These are phyloP conservation scores for Micrastur ruficollis DNA, from an alignment of 2,797 vertebrate genomes.

Conservation along the genomic window DNA sequence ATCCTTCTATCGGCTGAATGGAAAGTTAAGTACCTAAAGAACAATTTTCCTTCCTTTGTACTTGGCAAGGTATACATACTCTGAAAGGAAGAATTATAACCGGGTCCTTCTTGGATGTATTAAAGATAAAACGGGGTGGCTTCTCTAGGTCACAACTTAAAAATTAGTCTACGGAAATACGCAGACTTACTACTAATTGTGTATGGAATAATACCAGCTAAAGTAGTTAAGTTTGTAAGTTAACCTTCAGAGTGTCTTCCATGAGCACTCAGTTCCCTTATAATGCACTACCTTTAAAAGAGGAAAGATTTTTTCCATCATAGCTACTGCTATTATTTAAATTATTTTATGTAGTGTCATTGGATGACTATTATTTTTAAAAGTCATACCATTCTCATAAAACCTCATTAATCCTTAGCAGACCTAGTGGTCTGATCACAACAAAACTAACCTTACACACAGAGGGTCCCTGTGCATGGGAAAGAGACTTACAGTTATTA, in stretches of 20 bases:
- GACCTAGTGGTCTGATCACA: not conserved
- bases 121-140: not conserved
- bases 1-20: not conserved
- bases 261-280: not conserved
- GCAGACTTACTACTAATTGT: not conserved
- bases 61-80: not conserved
- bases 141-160: not conserved
- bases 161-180: not conserved
- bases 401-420: not conserved
- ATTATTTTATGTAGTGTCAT: not conserved
- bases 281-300: not conserved
- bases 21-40: not conserved
- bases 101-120: not conserved
- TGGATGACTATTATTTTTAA: not conserved
- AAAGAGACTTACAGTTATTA: not conserved
- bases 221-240: not conserved
- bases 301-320: not conserved
- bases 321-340: not conserved
- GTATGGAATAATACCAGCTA: too few species aligned
- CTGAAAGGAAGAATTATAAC: not conserved
- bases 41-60: not conserved
- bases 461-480: not conserved
- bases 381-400: not conserved
- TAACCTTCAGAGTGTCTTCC: not conserved
- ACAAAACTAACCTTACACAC: not conserved